These are phyloP conservation scores for Sphyrna mokarran DNA, from an alignment of 2,113 vertebrate species.

Conservation along the genomic window DNA sequence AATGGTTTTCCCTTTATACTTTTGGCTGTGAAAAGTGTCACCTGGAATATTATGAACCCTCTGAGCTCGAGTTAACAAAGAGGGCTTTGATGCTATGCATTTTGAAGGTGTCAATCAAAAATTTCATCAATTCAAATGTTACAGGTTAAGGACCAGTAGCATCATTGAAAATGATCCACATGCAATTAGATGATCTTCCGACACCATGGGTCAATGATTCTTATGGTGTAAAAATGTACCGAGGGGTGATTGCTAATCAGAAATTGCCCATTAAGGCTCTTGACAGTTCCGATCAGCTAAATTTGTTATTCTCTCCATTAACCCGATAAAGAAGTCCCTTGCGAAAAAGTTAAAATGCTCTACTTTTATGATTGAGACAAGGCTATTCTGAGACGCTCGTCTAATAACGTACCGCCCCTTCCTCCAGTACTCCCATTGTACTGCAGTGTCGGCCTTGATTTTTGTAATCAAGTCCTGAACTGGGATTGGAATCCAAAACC, in stretches of 20 bases:
- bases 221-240: neutral
- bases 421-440: too few species aligned
- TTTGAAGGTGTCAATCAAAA: neutral
- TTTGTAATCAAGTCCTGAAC: too few species aligned
- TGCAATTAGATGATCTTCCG: neutral
- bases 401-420: neutral
- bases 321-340: neutral
- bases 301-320: neutral
- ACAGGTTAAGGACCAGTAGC: neutral
- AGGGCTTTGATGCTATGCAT: neutral
- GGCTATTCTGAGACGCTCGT: neutral
- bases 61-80: neutral
- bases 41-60: neutral
- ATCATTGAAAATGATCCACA: neutral
- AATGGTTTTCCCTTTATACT: neutral
- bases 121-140: neutral
- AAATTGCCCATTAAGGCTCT: neutral
- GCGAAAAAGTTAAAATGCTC: neutral
- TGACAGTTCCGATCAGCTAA: neutral
- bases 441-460: too few species aligned
- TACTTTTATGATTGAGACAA: neutral
- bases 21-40: neutral
- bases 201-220: neutral
- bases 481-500: too few species aligned
- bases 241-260: neutral